Percentiles rank a stretch among this genome's conserved stretches.
Evolutionary conservation across 2,888 invertebrate genomes (phyloP).

Genomic region (Hecatera dysodea): DNA sequence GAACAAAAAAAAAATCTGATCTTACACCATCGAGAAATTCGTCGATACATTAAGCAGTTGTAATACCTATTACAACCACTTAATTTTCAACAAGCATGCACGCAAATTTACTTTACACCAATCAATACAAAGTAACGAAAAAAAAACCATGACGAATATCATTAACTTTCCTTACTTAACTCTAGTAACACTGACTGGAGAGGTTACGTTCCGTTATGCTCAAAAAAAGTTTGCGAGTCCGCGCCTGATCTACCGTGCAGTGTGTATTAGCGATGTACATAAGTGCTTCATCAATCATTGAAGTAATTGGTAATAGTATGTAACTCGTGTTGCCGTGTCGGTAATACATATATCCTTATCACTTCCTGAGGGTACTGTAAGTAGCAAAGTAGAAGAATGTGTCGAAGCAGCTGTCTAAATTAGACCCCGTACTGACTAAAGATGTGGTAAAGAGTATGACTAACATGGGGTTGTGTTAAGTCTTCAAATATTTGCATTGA

Average conservation of each 20-base stretch:
- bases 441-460: background rate
- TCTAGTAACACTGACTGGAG: conserved; percentile 16
- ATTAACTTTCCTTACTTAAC: conserved; percentile 45
- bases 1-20: background rate
- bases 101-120: conserved; percentile 3
- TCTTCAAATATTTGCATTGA: background rate
- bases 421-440: background rate
- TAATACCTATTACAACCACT: background rate
- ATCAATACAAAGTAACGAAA: conserved; percentile 28
- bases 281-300: conserved; percentile 50
- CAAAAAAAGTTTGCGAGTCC: conserved; percentile 26
- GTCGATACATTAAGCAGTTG: background rate
- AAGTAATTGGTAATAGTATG: conserved; percentile 43
- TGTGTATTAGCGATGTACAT: conserved; percentile 38
- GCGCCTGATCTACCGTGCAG: conserved; percentile 58
- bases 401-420: background rate
- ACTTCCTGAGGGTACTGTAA: conserved; percentile 35
- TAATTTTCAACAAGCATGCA: background rate
- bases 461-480: background rate
- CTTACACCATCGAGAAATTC: background rate
- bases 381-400: background rate
- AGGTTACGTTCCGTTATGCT: conserved; percentile 45
- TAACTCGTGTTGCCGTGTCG: conserved; percentile 24
- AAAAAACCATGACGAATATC: conserved; percentile 18
- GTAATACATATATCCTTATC: conserved; percentile 29